Conservation (phyloP, 2,797 vertebrate species). For the Fratercula arctica region DNA sequence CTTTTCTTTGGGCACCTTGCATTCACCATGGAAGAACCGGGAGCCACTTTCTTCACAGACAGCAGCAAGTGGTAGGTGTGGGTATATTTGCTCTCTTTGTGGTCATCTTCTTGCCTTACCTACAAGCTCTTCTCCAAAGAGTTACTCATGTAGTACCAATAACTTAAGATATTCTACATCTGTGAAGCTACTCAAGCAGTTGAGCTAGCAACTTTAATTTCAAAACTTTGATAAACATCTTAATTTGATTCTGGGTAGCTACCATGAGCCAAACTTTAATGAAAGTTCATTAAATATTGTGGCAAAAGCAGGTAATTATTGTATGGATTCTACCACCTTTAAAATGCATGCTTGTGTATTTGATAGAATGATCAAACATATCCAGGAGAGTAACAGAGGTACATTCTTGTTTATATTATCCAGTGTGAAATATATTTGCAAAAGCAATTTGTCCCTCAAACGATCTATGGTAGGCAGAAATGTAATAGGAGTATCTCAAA, state of each 20-base stretch:
- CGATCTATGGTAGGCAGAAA: neutral
- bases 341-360: neutral
- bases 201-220: neutral
- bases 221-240: neutral
- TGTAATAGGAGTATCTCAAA: neutral
- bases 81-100: neutral
- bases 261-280: neutral
- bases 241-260: neutral
- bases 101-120: neutral
- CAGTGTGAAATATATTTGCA: neutral
- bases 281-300: neutral
- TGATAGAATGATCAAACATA: neutral
- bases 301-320: neutral
- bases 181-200: neutral
- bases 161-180: neutral
- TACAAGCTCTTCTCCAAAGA: neutral
- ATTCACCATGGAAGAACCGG: neutral
- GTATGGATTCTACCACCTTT: neutral
- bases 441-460: slow-evolving; percentile 13
- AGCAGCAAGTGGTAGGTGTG: neutral
- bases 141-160: neutral
- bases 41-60: neutral
- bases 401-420: neutral
- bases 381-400: neutral
- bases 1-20: neutral